A percentile compares a stretch with the other conserved stretches of the same genome.
Conservation (phyloP, 1,140 invertebrate genomes). For the Eurosta solidaginis region DNA sequence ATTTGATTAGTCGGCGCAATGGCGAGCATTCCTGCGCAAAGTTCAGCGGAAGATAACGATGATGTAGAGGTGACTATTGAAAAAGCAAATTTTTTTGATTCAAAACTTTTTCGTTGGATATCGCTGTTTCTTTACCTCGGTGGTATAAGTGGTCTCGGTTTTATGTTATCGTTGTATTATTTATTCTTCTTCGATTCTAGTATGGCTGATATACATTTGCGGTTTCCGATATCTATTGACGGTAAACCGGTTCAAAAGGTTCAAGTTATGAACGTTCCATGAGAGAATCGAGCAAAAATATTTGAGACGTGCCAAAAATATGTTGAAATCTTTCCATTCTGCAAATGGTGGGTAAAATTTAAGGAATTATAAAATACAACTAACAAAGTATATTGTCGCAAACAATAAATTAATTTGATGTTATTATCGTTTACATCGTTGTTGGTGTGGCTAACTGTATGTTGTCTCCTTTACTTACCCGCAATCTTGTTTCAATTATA, state of each 20-base stretch:
- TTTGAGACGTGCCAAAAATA: too few relatives aligned
- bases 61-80: neutral
- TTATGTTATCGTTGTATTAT: slow-evolving; percentile 50
- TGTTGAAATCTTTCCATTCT: too few relatives aligned
- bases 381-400: too few relatives aligned
- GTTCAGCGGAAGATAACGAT: neutral
- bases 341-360: too few relatives aligned
- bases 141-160: slow-evolving; percentile 54
- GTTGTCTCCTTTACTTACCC: too few relatives aligned
- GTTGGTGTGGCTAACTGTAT: too few relatives aligned
- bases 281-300: neutral
- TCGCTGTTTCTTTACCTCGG: slow-evolving; percentile 49
- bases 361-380: too few relatives aligned
- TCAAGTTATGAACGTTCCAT: slow-evolving; percentile 45
- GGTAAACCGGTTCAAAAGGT: slow-evolving; percentile 54
- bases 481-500: too few relatives aligned
- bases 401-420: too few relatives aligned
- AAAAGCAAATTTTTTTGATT: slow-evolving; percentile 43
- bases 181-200: slow-evolving; percentile 53
- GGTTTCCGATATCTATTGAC: slow-evolving; percentile 54
- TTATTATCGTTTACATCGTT: too few relatives aligned
- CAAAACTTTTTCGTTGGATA: slow-evolving; percentile 49
- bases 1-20: neutral
- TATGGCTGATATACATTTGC: slow-evolving; percentile 56
- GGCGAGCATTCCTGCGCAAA: neutral